Evolutionary conservation across 1,140 invertebrate genomes (phyloP).

Genomic region (Bombus vancouverensis): DNA sequence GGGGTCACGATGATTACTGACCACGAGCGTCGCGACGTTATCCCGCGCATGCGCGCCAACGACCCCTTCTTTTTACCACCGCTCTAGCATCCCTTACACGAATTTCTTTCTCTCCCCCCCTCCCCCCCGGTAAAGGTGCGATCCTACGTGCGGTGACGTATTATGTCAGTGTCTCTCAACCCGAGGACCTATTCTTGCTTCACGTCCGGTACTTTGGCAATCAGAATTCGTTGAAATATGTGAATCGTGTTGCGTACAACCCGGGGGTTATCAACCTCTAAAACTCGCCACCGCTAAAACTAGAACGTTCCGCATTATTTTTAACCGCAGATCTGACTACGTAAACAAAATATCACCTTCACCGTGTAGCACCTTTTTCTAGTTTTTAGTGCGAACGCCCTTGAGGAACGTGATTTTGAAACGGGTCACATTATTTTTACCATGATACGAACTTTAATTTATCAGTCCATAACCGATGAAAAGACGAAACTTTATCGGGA

Average conservation of each 20-base stretch:
- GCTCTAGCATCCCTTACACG: conserved; percentile 62
- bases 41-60: conserved; percentile 68
- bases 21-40: conserved; percentile 68
- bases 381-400: background rate
- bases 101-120: conserved; percentile 48
- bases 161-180: conserved; percentile 59
- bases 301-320: background rate
- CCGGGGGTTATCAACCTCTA: conserved; percentile 12
- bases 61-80: conserved; percentile 65
- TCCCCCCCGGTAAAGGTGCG: conserved; percentile 37
- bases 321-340: background rate
- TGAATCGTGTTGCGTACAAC: background rate
- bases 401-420: background rate
- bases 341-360: conserved; percentile 4
- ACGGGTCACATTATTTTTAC: background rate
- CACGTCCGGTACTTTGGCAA: too few species aligned
- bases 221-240: background rate
- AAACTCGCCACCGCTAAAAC: background rate
- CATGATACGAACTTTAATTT: background rate
- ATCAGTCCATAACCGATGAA: background rate
- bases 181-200: too few species aligned
- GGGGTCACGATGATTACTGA: conserved; percentile 71
- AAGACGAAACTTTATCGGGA: background rate
- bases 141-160: conserved; percentile 52
- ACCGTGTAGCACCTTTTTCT: background rate